Conservation (phyloP, 2,113 vertebrate species). For the Nyctibius bracteatus region DNA sequence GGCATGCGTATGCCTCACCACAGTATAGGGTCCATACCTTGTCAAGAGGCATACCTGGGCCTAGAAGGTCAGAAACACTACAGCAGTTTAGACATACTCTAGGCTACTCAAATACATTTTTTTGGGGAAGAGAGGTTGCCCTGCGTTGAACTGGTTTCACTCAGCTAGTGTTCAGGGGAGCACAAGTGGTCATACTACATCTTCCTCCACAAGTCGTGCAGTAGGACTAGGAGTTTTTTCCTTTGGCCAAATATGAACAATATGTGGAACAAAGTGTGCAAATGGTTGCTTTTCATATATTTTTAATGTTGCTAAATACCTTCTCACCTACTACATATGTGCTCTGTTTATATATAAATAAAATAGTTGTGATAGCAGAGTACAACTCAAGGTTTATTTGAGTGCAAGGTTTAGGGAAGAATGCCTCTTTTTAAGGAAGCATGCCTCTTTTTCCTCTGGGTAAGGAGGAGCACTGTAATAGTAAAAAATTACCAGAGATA, state of each 20-base stretch:
- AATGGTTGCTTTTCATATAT: not conserved
- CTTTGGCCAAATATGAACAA: not conserved
- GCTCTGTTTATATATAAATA: not conserved
- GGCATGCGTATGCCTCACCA: accelerated
- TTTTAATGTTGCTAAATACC: not conserved
- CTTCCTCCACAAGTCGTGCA: not conserved
- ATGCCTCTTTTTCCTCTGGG: not conserved
- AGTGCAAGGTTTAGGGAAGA: not conserved
- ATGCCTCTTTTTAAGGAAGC: not conserved
- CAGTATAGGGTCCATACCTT: not conserved
- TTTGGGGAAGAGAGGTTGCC: not conserved
- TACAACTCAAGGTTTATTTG: not conserved
- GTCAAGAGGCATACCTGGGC: not conserved
- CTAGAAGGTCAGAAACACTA: not conserved
- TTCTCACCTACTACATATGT: not conserved
- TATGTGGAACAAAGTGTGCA: not conserved
- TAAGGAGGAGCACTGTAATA: not conserved
- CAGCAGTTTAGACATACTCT: not conserved
- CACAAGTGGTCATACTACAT: accelerated
- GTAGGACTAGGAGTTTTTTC: not conserved
- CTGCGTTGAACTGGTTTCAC: not conserved
- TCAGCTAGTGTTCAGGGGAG: not conserved
- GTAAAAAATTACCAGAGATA: not conserved
- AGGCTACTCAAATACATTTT: not conserved
- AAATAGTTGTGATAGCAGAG: not conserved